Evolutionary conservation across 2,113 vertebrate genomes (phyloP), one percentile per base, ranked within the genome.

Genomic region (Aptenodytes patagonicus): DNA sequence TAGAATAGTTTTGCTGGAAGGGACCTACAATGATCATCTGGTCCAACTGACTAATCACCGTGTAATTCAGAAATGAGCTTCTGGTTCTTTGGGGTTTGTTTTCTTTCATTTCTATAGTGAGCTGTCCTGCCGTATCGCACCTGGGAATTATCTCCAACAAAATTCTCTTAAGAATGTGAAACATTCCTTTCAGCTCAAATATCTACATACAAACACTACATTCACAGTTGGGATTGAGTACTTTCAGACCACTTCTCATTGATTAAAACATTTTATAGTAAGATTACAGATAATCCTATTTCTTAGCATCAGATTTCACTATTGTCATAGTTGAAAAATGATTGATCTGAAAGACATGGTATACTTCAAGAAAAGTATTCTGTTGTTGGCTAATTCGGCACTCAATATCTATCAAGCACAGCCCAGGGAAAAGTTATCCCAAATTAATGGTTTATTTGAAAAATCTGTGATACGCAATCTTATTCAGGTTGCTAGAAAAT

Each of bases 91-190:
- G n/a, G 8, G 0, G 2, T 70, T 83, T 66, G 11, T 55, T 61
- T 89, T 55, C 29, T n/a, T 65, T 70, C 19, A 49, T 71, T 85
- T 76, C 26, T 64, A 5, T 11, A n/a, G 25, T 17, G 17, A 88
- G 17, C 11, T 40, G 9, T 62, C 17, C 72, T 57, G 17, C 38
- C 2, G 0, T 32, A 57, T n/a, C 2, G 1, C 18, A 69, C 21
- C 32, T 52, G 13, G 51, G 44, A 88, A 47, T 64, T 36, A 31
- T 12, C 49, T 34, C 47, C 22, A 57, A n/a, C 17, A 46, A 58
- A 58, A 52, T 28, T 31, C 44, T 34, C 44, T 16, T 13, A 38
- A 44, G 44, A 72, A 34, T 7, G 8, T 55, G 44, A 89, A 92
- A 77, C n/a, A 34, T 24, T 73, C 26, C 13, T 14, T 38, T 55